These are phyloP conservation scores for Botia kubotai DNA, from an alignment of 2,797 vertebrate species.

Conservation along the genomic window DNA sequence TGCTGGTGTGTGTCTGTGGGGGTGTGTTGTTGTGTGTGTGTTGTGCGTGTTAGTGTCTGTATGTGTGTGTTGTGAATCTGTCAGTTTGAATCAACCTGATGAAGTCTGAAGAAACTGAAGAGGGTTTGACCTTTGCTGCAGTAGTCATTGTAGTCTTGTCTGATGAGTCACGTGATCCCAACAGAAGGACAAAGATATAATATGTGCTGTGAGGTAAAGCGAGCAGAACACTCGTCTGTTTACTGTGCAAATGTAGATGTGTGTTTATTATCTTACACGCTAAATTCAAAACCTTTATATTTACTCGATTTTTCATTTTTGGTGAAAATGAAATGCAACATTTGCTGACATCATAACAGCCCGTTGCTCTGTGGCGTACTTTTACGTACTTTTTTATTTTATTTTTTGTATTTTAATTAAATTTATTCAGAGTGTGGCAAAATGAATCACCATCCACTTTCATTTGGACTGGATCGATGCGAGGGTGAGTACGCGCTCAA, in stretches of 20 bases:
- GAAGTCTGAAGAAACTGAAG: conserved; percentile 40
- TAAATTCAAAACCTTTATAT: no score
- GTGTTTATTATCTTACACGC: no score
- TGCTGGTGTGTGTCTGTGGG: background rate
- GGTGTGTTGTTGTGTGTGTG: conserved; percentile 12
- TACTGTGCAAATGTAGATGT: no score
- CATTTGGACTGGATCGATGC: background rate
- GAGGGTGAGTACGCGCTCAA: background rate
- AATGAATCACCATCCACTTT: background rate
- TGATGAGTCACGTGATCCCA: background rate
- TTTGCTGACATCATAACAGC: no score
- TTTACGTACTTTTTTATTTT: no score
- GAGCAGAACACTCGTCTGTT: no score
- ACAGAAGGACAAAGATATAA: conserved; percentile 25
- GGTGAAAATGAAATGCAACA: no score
- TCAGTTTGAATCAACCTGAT: conserved; percentile 13
- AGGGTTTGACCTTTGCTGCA: conserved; percentile 54
- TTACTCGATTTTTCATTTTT: no score
- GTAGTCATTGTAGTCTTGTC: conserved; percentile 2
- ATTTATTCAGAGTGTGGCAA: background rate
- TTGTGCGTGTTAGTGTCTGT: conserved; percentile 10
- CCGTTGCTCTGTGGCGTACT: background rate
- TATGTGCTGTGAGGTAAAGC: background rate
- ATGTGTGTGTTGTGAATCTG: background rate
- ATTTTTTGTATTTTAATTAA: no score